Conservation (phyloP, 2,797 vertebrate species). For the Pristis pectinata region DNA sequence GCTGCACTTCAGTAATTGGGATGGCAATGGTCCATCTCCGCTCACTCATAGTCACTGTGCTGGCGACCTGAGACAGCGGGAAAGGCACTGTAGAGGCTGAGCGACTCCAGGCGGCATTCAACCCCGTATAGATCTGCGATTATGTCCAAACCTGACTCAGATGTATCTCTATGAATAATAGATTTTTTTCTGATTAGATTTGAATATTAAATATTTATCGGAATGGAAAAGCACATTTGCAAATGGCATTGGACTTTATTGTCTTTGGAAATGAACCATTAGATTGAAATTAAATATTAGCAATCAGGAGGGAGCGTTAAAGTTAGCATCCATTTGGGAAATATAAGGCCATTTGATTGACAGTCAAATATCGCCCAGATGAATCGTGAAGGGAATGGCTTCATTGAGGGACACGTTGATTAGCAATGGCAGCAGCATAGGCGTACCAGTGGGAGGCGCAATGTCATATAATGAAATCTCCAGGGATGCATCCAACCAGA, state of each 20-base stretch:
- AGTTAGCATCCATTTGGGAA: no score
- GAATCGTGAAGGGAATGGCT: not conserved
- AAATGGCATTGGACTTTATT: not conserved
- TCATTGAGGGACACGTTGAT: not conserved
- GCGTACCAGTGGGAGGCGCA: not conserved
- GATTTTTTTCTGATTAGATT: not conserved
- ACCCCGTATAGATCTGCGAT: not conserved
- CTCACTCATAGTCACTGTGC: not conserved
- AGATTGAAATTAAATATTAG: not conserved
- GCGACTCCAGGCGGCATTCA: not conserved
- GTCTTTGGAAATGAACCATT: not conserved
- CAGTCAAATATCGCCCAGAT: not conserved
- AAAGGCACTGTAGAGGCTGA: not conserved
- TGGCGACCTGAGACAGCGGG: not conserved
- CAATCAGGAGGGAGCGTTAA: not conserved
- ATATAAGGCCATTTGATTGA: not conserved
- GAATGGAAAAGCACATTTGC: conserved; percentile 23
- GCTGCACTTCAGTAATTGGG: not conserved
- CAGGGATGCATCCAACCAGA: not conserved
- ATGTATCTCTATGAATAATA: not conserved
- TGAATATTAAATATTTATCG: conserved; percentile 34
- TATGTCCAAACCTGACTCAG: not conserved
- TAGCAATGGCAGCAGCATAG: not conserved
- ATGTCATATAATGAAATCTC: not conserved
- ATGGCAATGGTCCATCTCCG: not conserved